Evolutionary conservation across 37 sponge, comb jelly and placozoan species (phyloP).

Genomic region (Chondrilla cf. caribensis): DNA sequence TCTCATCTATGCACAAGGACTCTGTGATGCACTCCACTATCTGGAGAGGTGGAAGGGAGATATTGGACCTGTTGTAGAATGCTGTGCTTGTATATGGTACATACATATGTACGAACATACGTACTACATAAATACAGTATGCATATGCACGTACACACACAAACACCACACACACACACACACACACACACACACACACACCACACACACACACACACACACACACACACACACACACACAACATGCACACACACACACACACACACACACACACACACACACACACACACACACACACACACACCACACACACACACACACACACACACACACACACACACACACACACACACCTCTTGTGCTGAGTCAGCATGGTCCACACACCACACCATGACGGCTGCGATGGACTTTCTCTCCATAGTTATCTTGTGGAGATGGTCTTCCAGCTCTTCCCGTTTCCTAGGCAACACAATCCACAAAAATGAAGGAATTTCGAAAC

Average conservation of each 20-base stretch:
- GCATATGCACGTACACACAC: too few relatives aligned
- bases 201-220: too few relatives aligned
- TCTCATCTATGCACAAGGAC: slow-evolving; percentile 83
- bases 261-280: too few relatives aligned
- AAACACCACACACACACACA: too few relatives aligned
- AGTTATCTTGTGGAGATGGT: slow-evolving; percentile 69
- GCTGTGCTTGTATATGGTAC: too few relatives aligned
- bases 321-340: neutral
- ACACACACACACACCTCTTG: slow-evolving; percentile 73
- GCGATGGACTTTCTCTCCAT: slow-evolving; percentile 73
- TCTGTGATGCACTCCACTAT: slow-evolving; percentile 95
- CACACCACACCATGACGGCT: slow-evolving; percentile 84
- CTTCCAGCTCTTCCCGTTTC: slow-evolving; percentile 85
- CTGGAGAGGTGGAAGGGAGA: slow-evolving; percentile 28
- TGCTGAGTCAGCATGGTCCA: slow-evolving; percentile 89
- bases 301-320: neutral
- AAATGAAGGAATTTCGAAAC: neutral
- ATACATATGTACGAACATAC: neutral
- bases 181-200: too few relatives aligned
- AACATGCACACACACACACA: too few relatives aligned
- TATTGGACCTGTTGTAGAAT: too few relatives aligned
- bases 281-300: neutral
- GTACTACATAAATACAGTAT: too few relatives aligned
- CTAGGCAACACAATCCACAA: slow-evolving; percentile 27
- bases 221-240: too few relatives aligned